Percentiles rank a stretch among this genome's conserved stretches.
Evolutionary conservation across 2,797 vertebrate genomes (phyloP).

Genomic region (Emydoidea blandingii): DNA sequence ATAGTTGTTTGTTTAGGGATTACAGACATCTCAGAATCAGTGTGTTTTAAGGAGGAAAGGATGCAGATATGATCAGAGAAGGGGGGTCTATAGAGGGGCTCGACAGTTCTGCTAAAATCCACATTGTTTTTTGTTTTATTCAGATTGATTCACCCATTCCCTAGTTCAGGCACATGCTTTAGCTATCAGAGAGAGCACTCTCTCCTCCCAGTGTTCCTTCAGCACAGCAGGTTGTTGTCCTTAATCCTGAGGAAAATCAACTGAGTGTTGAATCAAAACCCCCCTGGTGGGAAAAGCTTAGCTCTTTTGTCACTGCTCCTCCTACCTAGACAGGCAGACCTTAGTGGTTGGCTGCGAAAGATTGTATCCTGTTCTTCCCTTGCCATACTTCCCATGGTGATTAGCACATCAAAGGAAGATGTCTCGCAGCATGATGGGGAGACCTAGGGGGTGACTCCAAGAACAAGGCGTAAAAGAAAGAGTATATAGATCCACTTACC

Average conservation of each 20-base stretch:
- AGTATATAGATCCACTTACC: not conserved
- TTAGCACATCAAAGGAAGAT: not conserved
- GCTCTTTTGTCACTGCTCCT: not conserved
- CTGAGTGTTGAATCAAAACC: not conserved
- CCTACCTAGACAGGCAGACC: not conserved
- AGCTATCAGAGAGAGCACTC: not conserved
- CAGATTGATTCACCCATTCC: not conserved
- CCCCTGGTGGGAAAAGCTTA: not conserved
- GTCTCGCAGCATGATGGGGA: not conserved
- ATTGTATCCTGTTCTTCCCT: not conserved
- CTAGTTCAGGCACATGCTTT: accelerated
- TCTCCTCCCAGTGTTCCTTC: not conserved
- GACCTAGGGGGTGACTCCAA: not conserved
- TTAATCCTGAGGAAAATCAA: not conserved
- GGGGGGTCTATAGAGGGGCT: not conserved
- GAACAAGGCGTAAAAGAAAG: not conserved
- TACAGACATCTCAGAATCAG: not conserved
- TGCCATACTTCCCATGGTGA: not conserved
- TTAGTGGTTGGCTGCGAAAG: not conserved
- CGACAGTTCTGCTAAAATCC: not conserved
- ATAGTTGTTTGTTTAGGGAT: not conserved
- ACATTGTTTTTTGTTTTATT: accelerated
- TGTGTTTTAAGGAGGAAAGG: not conserved
- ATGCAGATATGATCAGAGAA: not conserved
- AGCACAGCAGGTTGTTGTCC: accelerated